Base-by-base conservation (phyloP, 2,888 invertebrate genomes). In the Periphyllus acericola region DNA sequence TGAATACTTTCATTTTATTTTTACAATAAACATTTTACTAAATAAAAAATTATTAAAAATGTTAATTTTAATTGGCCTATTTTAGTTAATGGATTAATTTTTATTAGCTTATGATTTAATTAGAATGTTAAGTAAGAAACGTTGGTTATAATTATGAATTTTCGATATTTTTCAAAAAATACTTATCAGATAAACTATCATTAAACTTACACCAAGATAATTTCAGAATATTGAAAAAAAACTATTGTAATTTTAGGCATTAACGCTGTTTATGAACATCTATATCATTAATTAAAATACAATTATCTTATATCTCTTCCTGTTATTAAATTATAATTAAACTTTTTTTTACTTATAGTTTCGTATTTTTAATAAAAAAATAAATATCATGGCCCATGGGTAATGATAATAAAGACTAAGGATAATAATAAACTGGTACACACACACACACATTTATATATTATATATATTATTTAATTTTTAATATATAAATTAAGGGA, bases 401-500 rank as follows among this genome's bases (percentile, higher is more conserved):
- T n/a, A 25, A 52, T 32, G 17, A 72, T 72, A 82, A 72, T 46
- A 32, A 34, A 52, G 9, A 71, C 3, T 21, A 32, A 52, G 3
- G 25, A 19, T 32, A 46, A 71, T 52, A 72, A 68, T 55, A 52
- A 52, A 55, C 21, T 5, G 60, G 25, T 21, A 60, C 60, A 60
- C 25, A 60, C 60, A 19, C 60, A 60, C 21, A 19, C 25, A 60
- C 5, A 55, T 17, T 1, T 25, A 29, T 6, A 40, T 9, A 40
- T 4, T 29, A 40, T 25, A 25, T 34, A 60, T 60, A 34, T 25
- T 79, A 21, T 80, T 60, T 81, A 21, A 34, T 83, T 83, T 83
- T 74, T 75, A 83, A 55, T 83, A 68, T 25, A 40, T 40, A 83
- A 74, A 83, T 60, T n/a, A 75, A 60, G 55, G n/a, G 6, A 17